These are phyloP conservation scores for Noturus placidus DNA, from an alignment of 2,113 vertebrate species.

Conservation along the genomic window DNA sequence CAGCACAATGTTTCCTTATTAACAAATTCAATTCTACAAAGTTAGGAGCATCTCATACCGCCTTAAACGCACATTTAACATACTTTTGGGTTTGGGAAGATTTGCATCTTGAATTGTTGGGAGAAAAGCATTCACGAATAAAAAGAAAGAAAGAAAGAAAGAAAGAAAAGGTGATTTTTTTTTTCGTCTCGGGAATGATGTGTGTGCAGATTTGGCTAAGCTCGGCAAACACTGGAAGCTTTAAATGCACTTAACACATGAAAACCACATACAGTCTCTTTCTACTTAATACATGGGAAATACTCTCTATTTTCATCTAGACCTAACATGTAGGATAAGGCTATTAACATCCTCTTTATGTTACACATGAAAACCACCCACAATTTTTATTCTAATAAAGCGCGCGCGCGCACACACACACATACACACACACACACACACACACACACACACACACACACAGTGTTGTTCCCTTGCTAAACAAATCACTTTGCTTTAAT, in stretches of 20 bases:
- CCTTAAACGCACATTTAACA: neutral
- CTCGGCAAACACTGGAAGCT: neutral
- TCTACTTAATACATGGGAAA: too few species aligned
- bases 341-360: neutral
- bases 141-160: too few species aligned
- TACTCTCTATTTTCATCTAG: neutral
- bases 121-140: neutral
- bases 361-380: neutral
- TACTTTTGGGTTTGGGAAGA: neutral
- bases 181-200: neutral
- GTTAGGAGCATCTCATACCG: neutral
- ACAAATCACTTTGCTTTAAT: neutral
- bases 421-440: conserved; percentile 11
- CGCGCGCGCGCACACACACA: conserved; percentile 4
- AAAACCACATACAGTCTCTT: neutral
- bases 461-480: neutral
- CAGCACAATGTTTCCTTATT: neutral
- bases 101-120: neutral
- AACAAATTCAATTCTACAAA: neutral
- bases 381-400: neutral
- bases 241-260: neutral
- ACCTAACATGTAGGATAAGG: neutral
- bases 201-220: neutral
- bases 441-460: conserved; percentile 14
- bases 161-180: neutral